phyloP scores from a whole-genome alignment of 1,140 invertebrate species.

The Latrodectus geometricus region DNA sequence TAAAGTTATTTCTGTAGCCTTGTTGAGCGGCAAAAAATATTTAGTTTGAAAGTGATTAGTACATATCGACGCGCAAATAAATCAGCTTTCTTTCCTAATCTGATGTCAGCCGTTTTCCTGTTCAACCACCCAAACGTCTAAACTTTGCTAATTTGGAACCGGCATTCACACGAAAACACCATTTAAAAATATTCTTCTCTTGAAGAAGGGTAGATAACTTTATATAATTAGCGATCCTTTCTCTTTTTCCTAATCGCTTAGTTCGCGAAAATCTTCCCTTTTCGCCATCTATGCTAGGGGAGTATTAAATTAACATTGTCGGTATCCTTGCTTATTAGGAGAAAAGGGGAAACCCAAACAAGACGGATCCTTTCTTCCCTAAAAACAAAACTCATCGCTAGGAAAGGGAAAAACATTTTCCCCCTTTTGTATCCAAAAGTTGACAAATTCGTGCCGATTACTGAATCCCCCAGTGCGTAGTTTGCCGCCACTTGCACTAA shows the following conservation, averaged over 20 bases:
- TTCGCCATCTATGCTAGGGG: background rate
- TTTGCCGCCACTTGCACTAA: constrained; percentile 47
- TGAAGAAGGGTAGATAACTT: background rate
- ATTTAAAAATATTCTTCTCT: background rate
- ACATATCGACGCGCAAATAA: no score
- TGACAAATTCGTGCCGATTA: constrained; percentile 54
- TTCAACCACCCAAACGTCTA: background rate
- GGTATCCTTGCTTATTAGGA: constrained; percentile 28
- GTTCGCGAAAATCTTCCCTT: background rate
- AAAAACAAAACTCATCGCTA: background rate
- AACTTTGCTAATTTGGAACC: background rate
- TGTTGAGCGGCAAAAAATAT: no score
- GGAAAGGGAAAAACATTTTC: constrained; percentile 23
- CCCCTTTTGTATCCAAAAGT: constrained; percentile 48
- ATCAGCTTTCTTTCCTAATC: no score
- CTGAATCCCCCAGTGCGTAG: constrained; percentile 50
- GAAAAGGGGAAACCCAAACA: constrained; percentile 4
- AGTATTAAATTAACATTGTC: constrained; percentile 57
- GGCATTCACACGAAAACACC: background rate
- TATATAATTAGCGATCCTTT: background rate
- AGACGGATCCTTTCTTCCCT: background rate
- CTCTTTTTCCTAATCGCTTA: background rate
- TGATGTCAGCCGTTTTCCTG: no score
- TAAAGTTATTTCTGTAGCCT: no score
- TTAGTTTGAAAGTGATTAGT: no score